phyloP scores from a whole-genome alignment of 2,797 vertebrate genomes.

The Onychomys arenicola region DNA sequence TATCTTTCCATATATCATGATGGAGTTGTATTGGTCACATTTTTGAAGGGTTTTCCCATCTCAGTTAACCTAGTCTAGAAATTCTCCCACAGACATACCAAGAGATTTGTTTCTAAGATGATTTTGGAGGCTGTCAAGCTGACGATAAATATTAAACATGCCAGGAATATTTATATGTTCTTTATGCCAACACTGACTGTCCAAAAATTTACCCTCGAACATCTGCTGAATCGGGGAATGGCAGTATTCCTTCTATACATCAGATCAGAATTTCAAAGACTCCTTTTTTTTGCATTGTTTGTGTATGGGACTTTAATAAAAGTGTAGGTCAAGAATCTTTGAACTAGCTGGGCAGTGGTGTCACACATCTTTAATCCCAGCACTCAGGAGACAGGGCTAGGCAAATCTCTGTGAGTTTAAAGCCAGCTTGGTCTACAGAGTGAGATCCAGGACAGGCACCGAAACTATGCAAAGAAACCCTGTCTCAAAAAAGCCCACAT shows the following conservation, averaged over 20 bases:
- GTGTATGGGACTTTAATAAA: neutral
- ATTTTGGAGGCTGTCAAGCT: neutral
- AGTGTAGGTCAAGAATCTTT: neutral
- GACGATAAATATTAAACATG: neutral
- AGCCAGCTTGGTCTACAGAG: too few relatives aligned
- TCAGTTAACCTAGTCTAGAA: neutral
- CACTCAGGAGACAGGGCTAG: too few relatives aligned
- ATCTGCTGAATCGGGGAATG: neutral
- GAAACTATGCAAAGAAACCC: too few relatives aligned
- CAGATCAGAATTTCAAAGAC: neutral
- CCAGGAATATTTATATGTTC: neutral
- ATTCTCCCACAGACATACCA: neutral
- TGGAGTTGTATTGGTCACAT: neutral
- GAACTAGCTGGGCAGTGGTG: too few relatives aligned
- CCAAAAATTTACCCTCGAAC: neutral
- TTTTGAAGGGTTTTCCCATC: neutral
- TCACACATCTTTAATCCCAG: too few relatives aligned
- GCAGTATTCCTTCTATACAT: neutral
- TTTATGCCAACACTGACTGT: neutral
- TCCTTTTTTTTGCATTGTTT: neutral
- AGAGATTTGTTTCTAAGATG: neutral
- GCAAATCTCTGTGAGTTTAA: too few relatives aligned
- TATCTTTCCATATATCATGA: neutral
- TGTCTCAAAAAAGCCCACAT: too few relatives aligned
- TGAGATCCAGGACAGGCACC: too few relatives aligned